phyloP scores from a whole-genome alignment of 1,140 invertebrate genomes.

The Sinella curviseta region DNA sequence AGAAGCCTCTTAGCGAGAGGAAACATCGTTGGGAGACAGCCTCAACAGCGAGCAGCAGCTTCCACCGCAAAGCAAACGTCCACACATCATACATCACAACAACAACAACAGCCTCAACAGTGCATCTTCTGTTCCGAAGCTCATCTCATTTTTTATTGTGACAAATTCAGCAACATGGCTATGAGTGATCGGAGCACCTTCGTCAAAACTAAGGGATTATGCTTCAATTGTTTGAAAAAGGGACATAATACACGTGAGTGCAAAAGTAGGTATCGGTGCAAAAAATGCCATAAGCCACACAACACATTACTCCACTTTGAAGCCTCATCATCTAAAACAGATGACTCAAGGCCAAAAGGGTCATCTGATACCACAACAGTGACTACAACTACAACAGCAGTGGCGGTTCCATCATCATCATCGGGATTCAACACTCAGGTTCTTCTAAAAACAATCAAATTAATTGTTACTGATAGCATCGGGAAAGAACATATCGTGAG shows the following conservation, averaged over 20 bases:
- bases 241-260: not conserved
- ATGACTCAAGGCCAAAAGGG: not conserved
- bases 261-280: not conserved
- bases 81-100: not conserved
- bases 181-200: not conserved
- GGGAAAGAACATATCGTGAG: not conserved
- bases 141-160: not conserved
- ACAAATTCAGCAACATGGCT: not conserved
- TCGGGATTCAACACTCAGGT: not conserved
- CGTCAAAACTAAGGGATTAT: not conserved
- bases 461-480: not conserved
- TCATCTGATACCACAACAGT: not conserved
- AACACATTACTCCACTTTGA: not conserved
- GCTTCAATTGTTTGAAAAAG: not conserved
- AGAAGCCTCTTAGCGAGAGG: not conserved
- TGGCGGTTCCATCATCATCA: not conserved
- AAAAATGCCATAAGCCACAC: not conserved
- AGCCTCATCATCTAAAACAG: not conserved
- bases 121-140: not conserved
- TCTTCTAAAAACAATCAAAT: not conserved
- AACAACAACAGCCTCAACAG: no score
- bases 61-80: not conserved
- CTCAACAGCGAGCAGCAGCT: not conserved
- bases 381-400: not conserved
- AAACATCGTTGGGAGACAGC: not conserved